Conservation (phyloP, 2,113 vertebrate genomes). For the Tichodroma muraria region DNA sequence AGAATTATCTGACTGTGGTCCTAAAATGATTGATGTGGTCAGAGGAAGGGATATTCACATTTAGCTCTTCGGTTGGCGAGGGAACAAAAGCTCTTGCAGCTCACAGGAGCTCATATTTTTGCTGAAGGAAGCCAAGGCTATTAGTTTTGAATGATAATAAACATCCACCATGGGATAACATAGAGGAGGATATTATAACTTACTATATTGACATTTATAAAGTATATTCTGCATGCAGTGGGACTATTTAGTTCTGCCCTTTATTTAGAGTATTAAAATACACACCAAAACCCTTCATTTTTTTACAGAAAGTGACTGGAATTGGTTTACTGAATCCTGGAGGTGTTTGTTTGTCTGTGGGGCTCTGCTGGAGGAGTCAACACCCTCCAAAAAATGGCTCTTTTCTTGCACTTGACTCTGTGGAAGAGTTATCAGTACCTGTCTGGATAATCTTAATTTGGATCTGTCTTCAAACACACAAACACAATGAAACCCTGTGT, state of each 20-base stretch:
- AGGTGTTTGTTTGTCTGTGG: neutral
- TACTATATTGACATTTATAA: neutral
- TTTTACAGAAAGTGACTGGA: neutral
- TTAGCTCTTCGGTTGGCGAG: neutral
- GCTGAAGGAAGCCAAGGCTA: neutral
- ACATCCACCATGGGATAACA: neutral
- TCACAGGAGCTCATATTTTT: neutral
- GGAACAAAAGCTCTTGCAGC: neutral
- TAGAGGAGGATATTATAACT: neutral
- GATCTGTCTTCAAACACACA: neutral
- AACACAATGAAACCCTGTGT: neutral
- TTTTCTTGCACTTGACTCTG: neutral
- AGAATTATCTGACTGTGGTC: neutral
- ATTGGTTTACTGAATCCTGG: neutral
- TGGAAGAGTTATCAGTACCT: neutral
- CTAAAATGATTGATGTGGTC: neutral
- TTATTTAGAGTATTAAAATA: neutral
- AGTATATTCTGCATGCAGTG: neutral
- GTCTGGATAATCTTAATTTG: neutral
- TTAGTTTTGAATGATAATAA: slow-evolving; percentile 10
- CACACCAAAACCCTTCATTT: neutral
- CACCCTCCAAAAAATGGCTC: neutral
- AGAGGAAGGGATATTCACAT: neutral
- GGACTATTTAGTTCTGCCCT: neutral
- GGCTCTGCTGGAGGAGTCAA: neutral